These are phyloP conservation scores for Umimayanthus chanpuru DNA, from an alignment of 92 coral and sea anemone genomes.

Conservation along the genomic window DNA sequence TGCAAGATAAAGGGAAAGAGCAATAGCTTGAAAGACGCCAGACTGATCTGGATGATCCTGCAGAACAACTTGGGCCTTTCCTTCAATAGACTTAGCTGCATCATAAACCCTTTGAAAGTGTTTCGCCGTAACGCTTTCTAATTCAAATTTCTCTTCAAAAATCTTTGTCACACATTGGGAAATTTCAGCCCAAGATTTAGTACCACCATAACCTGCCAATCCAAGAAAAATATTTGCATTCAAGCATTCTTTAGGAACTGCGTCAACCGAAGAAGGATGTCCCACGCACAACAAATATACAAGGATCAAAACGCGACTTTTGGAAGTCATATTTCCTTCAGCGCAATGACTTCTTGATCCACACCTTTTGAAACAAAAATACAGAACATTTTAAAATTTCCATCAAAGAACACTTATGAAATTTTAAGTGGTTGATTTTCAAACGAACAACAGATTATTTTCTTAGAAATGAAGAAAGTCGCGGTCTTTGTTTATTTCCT, in stretches of 20 bases:
- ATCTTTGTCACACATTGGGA: background rate
- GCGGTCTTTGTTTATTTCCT: too few species aligned
- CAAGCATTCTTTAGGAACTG: background rate
- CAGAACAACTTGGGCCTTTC: too few species aligned
- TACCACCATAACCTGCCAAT: background rate
- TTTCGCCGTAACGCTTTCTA: background rate
- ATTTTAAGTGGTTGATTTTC: too few species aligned
- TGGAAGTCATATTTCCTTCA: too few species aligned
- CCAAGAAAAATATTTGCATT: background rate
- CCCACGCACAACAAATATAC: background rate
- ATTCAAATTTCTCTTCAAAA: background rate
- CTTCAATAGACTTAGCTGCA: background rate
- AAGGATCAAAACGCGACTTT: too few species aligned
- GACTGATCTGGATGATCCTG: background rate
- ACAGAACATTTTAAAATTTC: too few species aligned
- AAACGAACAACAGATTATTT: too few species aligned
- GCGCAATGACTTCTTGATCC: too few species aligned
- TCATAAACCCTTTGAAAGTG: background rate
- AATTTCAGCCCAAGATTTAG: background rate
- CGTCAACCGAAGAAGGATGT: background rate
- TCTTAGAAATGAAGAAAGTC: too few species aligned
- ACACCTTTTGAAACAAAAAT: too few species aligned
- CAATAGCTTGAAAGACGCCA: background rate
- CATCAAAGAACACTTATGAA: too few species aligned
- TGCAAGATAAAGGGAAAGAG: background rate